Evolutionary conservation across 2,113 vertebrate genomes (phyloP).

Genomic region (Eclectus roratus): DNA sequence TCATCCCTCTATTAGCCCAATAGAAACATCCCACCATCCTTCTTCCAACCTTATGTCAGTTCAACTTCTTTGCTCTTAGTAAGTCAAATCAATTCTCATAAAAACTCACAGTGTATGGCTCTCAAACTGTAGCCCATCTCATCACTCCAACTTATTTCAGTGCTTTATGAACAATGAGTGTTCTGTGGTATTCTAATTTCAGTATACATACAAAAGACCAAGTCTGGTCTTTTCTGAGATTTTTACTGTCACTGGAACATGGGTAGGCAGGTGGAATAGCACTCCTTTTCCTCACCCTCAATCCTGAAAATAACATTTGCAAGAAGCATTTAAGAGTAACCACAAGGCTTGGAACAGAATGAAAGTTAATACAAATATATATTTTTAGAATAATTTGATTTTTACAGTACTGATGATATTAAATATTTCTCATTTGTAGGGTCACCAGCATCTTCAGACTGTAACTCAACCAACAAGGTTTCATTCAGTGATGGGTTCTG

Average conservation of each 20-base stretch:
- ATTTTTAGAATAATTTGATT: not conserved
- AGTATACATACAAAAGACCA: not conserved
- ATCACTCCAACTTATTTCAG: not conserved
- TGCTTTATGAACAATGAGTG: not conserved
- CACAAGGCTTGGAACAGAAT: not conserved
- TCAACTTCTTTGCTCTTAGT: not conserved
- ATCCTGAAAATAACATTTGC: not conserved
- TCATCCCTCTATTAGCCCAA: not conserved
- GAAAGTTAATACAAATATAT: not conserved
- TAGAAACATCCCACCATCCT: not conserved
- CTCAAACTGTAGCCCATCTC: not conserved
- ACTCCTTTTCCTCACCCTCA: not conserved
- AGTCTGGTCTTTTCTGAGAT: not conserved
- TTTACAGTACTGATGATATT: not conserved
- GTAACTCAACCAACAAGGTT: not conserved
- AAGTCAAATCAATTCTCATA: not conserved
- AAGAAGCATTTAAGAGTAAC: not conserved
- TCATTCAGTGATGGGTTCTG: not conserved
- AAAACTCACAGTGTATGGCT: not conserved
- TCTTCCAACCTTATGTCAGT: not conserved
- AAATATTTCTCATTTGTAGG: not conserved
- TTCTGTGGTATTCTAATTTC: not conserved
- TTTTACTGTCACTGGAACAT: not conserved
- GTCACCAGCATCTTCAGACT: not conserved
- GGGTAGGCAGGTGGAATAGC: not conserved